Evolutionary conservation across 2,888 invertebrate genomes (phyloP), one percentile per base, ranked within the genome.

Genomic region (Agonopterix heracliana): DNA sequence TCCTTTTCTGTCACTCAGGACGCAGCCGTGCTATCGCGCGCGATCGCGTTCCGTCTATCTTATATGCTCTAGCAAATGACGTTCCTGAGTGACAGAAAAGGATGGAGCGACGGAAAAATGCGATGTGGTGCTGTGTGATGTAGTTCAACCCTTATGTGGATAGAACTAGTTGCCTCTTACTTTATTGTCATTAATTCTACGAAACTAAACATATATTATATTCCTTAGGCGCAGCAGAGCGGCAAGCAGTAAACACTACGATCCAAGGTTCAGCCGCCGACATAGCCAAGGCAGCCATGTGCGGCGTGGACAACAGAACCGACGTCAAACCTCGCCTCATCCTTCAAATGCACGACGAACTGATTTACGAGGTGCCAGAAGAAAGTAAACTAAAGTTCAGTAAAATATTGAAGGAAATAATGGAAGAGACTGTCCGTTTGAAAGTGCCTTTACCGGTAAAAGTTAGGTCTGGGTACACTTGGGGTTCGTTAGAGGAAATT

Each of bases 251-350:
- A 0, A 99, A 99, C 78, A 96, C 98, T 1, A 94, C 93, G 10
- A 94, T 99, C 47, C 99, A 99, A 85, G 99, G 98, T 0, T 97
- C 98, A 0, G 99, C 98, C 0, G 97, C 98, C 0, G 99, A 99
- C 80, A 92, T 99, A 43, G 94, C 96, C 0, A 99, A 99, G 80
- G 92, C 90, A 50, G 97, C 98, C 0, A 96, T 98, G 93, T 90
- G 96, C 34, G 87, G 90, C 45, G 92, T 98, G 63, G 93, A 97
- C 60, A 78, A 85, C 9, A 88, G 70, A 72, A 77, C 56, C 47
- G 50, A 63, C 14, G 58, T 54, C 41, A 80, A 81, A 60, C 93
- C 93, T 0, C 90, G 90, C 54, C 90, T 98, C 10, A 92, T 98
- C 2, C 86, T 99, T 17, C 98, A 98, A 76, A 89, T 99, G 64